phyloP scores from a whole-genome alignment of 2,888 invertebrate species.

The Stratiomys singularior region DNA sequence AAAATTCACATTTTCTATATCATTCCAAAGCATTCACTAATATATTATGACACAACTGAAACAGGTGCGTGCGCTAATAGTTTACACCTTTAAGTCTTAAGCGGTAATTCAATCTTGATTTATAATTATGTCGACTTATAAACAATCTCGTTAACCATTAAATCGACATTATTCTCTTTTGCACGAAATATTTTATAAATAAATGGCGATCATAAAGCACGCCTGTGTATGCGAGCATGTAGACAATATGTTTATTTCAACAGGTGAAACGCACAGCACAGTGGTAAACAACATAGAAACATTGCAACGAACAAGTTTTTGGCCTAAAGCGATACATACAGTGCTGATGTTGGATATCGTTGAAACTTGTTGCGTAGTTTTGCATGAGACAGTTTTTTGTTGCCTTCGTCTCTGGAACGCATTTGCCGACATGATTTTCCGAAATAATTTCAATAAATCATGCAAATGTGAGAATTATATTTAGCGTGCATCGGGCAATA shows the following conservation, averaged over 20 bases:
- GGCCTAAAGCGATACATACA: background rate
- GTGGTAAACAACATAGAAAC: background rate
- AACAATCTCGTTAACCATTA: slow-evolving; percentile 45
- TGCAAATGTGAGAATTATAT: slow-evolving; percentile 11
- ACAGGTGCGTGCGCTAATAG: slow-evolving; percentile 45
- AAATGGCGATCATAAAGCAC: slow-evolving; percentile 25
- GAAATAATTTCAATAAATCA: background rate
- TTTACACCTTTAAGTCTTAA: slow-evolving; percentile 12
- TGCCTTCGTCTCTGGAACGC: background rate
- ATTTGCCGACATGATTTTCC: background rate
- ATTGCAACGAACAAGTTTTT: slow-evolving; percentile 32
- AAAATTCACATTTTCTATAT: too few relatives aligned
- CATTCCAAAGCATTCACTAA: background rate
- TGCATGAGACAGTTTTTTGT: slow-evolving; percentile 17
- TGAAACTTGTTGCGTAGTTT: background rate
- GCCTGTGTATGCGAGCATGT: background rate
- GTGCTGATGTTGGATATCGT: background rate
- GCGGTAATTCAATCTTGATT: slow-evolving; percentile 40
- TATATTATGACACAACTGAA: slow-evolving; percentile 7
- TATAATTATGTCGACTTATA: slow-evolving; percentile 38
- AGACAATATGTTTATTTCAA: background rate
- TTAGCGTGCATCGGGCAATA: background rate
- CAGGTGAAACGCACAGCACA: background rate
- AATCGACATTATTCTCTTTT: slow-evolving; percentile 41
- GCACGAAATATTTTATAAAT: slow-evolving; percentile 36